phyloP scores from a whole-genome alignment of 2,113 vertebrate genomes.

The Notechis scutatus region DNA sequence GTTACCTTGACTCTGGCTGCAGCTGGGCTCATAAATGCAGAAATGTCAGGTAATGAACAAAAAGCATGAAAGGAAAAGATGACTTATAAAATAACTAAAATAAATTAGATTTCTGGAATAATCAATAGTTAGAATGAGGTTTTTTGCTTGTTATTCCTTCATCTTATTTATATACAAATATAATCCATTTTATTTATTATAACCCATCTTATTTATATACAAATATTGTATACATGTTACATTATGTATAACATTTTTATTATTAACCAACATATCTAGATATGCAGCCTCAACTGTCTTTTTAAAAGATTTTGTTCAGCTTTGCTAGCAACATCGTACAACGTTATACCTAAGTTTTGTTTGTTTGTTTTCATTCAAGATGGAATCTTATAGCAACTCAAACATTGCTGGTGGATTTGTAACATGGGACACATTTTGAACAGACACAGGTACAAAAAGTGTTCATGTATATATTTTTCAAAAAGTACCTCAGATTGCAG shows the following conservation, averaged over 20 bases:
- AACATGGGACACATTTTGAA: background rate
- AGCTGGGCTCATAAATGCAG: background rate
- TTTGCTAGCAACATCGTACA: background rate
- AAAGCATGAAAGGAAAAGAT: background rate
- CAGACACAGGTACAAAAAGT: background rate
- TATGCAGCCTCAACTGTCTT: background rate
- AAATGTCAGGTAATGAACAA: conserved; percentile 1
- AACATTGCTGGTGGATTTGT: background rate
- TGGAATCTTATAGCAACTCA: background rate
- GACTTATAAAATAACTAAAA: background rate
- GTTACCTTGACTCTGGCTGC: background rate
- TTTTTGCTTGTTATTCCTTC: background rate
- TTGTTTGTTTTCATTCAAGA: background rate
- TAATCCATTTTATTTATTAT: background rate
- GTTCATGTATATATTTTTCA: background rate
- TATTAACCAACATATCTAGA: background rate
- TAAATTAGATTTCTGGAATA: background rate
- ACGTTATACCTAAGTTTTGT: no score
- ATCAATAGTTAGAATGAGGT: background rate
- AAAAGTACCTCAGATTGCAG: background rate
- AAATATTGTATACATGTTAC: background rate
- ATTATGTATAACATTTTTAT: background rate
- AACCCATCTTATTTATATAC: background rate
- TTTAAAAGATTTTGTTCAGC: background rate
- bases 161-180: background rate